Evolutionary conservation across 2,888 invertebrate genomes (phyloP), one percentile per base, ranked within the genome.

Genomic region (Timema podura): DNA sequence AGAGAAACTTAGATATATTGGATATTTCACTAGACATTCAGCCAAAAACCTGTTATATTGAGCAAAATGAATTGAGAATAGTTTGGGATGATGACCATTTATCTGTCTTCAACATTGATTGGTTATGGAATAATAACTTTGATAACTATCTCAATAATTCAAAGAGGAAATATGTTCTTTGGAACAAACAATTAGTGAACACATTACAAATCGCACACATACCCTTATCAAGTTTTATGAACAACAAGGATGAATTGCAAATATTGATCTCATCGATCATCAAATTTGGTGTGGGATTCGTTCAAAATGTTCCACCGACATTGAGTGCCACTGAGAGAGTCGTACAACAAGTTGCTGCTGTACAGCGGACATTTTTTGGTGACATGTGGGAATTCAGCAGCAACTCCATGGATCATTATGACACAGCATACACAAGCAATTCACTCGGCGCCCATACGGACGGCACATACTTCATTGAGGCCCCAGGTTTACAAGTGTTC

Each of bases 391-490:
- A 84, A 54, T 87, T 91, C 75, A 85, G 85, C 6, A 30, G 30
- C 30, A 84, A 86, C 16, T 79, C 83, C 47, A 79, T 83, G 11
- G 84, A 85, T 6, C 88, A 88, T 75, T 86, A 86, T 0, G 93
- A 93, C 76, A 89, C 90, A 0, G 91, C 93, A 0, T 93, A 92
- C 76, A 87, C 89, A 0, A 88, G 85, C 68, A 81, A 87, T 5
- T 85, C 85, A 15, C 81, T 94, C 0, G 89, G 88, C 5, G 84
- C 88, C 0, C 93, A 94, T 77, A 92, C 88, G 5, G 93, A 93
- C 77, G 90, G 88, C 69, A 92, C 91, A 0, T 94, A 93, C 77
- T 91, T 91, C 75, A 86, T 85, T 68, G 89, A 91, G 79, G 87
- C 92, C 0, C 87, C 89, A 65, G 92, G 82, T 0, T 77, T 87